Percentiles rank a stretch among this genome's conserved stretches.
Evolutionary conservation across 2,888 invertebrate genomes (phyloP).

Genomic region (Piscicola geometra): DNA sequence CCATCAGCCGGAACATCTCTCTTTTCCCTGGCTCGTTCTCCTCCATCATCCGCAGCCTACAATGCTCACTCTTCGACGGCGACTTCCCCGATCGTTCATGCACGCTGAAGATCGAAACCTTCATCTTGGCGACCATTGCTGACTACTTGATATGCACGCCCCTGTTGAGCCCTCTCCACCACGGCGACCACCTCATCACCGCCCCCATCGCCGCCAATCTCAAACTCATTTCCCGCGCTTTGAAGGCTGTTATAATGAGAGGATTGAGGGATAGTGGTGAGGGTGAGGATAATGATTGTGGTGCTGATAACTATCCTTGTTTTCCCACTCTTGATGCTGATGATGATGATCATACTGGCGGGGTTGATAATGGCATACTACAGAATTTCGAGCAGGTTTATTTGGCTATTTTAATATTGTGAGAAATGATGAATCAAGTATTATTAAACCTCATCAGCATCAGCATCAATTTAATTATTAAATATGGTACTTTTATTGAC

Average conservation of each 20-base stretch:
- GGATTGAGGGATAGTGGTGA: neutral
- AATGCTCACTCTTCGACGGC: neutral
- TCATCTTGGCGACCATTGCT: neutral
- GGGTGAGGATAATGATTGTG: neutral
- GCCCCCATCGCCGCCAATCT: neutral
- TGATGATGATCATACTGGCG: no score
- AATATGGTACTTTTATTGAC: no score
- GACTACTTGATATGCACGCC: neutral
- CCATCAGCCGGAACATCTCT: conserved; percentile 5
- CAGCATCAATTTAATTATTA: conserved; percentile 1
- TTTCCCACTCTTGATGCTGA: neutral
- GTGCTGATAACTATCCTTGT: no score
- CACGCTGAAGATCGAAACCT: neutral
- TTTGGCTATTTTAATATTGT: neutral
- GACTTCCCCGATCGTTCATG: neutral
- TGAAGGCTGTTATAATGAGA: neutral
- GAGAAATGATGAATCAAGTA: neutral
- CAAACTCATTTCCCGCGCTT: neutral
- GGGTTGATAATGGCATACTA: no score
- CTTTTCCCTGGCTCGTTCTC: neutral
- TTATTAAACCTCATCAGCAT: no score
- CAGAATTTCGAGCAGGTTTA: no score
- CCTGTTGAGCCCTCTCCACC: neutral
- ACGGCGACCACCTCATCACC: neutral
- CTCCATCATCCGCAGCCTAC: neutral